Evolutionary conservation across 2,888 invertebrate genomes (phyloP).

Genomic region (Heliconius hortense): DNA sequence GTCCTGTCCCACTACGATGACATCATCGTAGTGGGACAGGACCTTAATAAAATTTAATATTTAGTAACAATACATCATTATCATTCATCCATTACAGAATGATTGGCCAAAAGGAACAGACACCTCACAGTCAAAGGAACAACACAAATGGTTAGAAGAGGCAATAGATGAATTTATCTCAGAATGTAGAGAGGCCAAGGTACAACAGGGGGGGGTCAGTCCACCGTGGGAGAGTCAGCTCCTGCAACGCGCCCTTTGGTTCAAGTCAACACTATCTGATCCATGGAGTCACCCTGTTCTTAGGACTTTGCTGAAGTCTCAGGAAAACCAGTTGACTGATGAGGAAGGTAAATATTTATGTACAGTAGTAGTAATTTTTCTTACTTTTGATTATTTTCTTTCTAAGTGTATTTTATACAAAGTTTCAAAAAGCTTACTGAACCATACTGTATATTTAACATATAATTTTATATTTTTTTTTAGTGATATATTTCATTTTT

Average conservation of each 20-base stretch:
- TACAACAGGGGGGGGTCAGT: conserved; percentile 59
- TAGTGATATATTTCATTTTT: no score
- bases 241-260: conserved; percentile 82
- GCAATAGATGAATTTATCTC: conserved; percentile 64
- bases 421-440: background rate
- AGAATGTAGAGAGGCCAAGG: conserved; percentile 61
- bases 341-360: conserved; percentile 56
- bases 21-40: no score
- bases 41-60: background rate
- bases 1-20: no score
- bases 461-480: no score
- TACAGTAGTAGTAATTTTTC: background rate
- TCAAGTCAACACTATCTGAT: conserved; percentile 72
- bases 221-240: conserved; percentile 65
- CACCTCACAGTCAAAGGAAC: conserved; percentile 56
- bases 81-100: conserved; percentile 52
- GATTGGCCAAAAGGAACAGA: conserved; percentile 61
- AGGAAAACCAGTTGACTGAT: conserved; percentile 71
- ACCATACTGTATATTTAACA: no score
- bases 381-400: background rate
- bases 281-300: conserved; percentile 82
- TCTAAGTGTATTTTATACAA: background rate
- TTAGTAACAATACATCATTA: background rate
- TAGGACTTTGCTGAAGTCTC: conserved; percentile 78
- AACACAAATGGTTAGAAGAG: conserved; percentile 56